phyloP scores from a whole-genome alignment of 1,140 invertebrate species.

The Mercenaria mercenaria region DNA sequence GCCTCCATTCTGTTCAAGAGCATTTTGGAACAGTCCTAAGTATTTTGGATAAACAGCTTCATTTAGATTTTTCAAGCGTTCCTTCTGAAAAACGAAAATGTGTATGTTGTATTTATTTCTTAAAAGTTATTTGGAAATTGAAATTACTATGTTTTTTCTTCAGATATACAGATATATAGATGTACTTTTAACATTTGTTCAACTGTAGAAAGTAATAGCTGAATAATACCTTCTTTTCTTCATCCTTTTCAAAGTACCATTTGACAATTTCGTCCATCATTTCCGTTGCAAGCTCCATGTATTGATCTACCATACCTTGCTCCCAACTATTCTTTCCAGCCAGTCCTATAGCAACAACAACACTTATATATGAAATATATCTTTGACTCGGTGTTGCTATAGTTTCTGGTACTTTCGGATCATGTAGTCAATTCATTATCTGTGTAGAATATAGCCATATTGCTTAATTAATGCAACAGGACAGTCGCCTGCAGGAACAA shows the following conservation, averaged over 20 bases:
- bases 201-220: too few species aligned
- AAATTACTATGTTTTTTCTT: too few species aligned
- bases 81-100: background rate
- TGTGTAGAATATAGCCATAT: too few species aligned
- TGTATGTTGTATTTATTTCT: too few species aligned
- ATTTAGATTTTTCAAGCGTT: background rate
- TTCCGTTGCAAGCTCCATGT: conserved; percentile 26
- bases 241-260: conserved; percentile 37
- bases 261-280: conserved; percentile 35
- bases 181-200: too few species aligned
- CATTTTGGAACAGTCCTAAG: background rate
- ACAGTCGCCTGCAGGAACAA: too few species aligned
- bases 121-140: too few species aligned
- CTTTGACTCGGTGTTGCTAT: too few species aligned
- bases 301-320: conserved; percentile 26
- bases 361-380: too few species aligned
- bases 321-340: conserved; percentile 45
- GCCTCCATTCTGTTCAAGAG: background rate
- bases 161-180: background rate
- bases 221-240: conserved; percentile 55
- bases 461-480: too few species aligned
- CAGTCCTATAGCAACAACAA: conserved; percentile 33
- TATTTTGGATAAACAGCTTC: background rate
- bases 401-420: too few species aligned
- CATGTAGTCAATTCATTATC: too few species aligned